These are phyloP conservation scores for Typhlichthys eigenmanni DNA, from an alignment of 2,797 vertebrate genomes.

Conservation along the genomic window DNA sequence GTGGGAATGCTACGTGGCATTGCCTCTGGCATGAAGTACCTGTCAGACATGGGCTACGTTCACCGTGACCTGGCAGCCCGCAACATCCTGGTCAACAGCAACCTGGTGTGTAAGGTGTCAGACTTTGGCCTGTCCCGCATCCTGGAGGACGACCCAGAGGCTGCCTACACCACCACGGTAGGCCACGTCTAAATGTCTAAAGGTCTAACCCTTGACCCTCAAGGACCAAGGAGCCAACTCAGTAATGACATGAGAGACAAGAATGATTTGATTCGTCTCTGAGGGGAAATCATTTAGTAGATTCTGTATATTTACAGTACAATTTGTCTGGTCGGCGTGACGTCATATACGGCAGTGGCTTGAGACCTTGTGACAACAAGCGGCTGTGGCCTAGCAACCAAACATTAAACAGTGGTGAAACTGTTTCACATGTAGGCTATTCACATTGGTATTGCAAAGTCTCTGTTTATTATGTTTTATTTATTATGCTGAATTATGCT, in stretches of 20 bases:
- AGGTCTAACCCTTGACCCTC: not conserved
- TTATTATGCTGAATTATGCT: too few species aligned
- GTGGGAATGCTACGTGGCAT: conserved; percentile 97
- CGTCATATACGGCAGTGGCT: too few species aligned
- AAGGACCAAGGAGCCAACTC: not conserved
- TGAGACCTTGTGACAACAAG: too few species aligned
- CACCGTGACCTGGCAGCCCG: conserved; percentile 93
- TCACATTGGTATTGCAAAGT: too few species aligned
- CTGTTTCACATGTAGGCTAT: too few species aligned
- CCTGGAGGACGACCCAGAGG: conserved; percentile 94
- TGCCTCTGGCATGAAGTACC: conserved; percentile 95
- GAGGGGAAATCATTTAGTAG: not conserved
- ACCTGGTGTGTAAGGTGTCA: conserved; percentile 95
- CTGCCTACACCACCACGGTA: conserved; percentile 95
- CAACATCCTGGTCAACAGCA: conserved; percentile 96
- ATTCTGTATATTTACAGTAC: too few species aligned
- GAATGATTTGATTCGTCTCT: not conserved
- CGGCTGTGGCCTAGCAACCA: too few species aligned
- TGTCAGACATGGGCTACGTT: conserved; percentile 96
- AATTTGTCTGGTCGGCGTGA: too few species aligned
- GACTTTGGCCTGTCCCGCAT: conserved; percentile 94
- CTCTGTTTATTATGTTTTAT: too few species aligned
- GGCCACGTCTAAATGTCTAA: conserved; percentile 32
- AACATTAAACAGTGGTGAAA: too few species aligned
- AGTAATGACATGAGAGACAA: conserved; percentile 7